Evolutionary conservation across 2,797 vertebrate genomes (phyloP).

Genomic region (Enteromius thamalakanensis): DNA sequence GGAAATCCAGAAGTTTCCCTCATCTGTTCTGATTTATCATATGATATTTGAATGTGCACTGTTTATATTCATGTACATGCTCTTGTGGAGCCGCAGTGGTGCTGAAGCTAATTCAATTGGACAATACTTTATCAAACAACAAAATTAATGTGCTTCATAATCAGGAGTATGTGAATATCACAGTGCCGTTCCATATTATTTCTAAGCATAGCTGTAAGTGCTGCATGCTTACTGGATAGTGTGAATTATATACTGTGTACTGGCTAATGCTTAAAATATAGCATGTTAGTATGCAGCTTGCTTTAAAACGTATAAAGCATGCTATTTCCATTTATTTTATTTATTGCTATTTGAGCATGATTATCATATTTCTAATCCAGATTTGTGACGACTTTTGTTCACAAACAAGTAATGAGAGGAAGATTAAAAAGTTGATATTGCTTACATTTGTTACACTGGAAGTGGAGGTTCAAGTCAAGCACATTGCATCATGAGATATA

Average conservation of each 20-base stretch:
- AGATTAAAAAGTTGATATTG: neutral
- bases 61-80: conserved; percentile 29
- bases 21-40: neutral
- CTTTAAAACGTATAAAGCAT: neutral
- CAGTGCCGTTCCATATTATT: neutral
- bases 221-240: neutral
- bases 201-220: neutral
- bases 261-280: neutral
- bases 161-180: neutral
- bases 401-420: neutral
- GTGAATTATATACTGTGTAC: neutral
- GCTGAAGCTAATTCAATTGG: neutral
- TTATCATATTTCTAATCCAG: neutral
- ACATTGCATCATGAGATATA: neutral
- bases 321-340: neutral
- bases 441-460: neutral
- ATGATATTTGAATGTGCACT: neutral
- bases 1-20: conserved; percentile 12
- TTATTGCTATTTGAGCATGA: neutral
- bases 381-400: neutral
- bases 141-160: conserved; percentile 26
- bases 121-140: conserved; percentile 21
- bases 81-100: neutral
- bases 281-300: neutral
- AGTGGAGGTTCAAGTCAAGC: neutral